Conservation (phyloP, 1,140 invertebrate genomes). For the Caenorhabditis remanei region DNA sequence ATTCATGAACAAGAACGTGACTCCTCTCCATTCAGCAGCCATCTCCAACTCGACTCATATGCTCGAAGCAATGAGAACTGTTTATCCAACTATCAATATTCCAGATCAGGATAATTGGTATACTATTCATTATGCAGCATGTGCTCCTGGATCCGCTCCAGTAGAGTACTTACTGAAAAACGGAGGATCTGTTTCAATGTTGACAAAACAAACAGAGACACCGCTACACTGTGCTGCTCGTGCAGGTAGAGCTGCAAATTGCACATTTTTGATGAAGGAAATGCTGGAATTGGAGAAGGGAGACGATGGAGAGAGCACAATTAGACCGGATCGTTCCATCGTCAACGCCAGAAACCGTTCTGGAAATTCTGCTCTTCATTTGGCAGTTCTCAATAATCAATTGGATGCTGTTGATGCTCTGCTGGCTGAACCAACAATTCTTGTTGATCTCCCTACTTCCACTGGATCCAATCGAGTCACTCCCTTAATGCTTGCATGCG, state of each 20-base stretch:
- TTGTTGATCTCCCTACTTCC: slow-evolving; percentile 79
- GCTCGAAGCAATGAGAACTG: slow-evolving; percentile 78
- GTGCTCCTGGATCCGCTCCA: slow-evolving; percentile 79
- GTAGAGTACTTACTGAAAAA: slow-evolving; percentile 79
- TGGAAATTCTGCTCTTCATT: slow-evolving; percentile 77
- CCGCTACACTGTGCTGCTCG: slow-evolving; percentile 79
- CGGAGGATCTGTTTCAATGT: slow-evolving; percentile 64
- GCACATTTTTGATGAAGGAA: slow-evolving; percentile 75
- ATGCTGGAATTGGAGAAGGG: slow-evolving; percentile 61
- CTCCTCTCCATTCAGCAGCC: slow-evolving; percentile 81
- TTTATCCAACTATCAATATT: slow-evolving; percentile 79
- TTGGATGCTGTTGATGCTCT: slow-evolving; percentile 79
- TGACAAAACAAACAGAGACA: slow-evolving; percentile 78
- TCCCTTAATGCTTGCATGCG: slow-evolving; percentile 79
- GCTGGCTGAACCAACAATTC: slow-evolving; percentile 78
- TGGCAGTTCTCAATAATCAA: slow-evolving; percentile 36
- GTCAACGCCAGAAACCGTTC: slow-evolving; percentile 68
- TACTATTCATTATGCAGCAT: slow-evolving; percentile 81
- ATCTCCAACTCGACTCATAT: slow-evolving; percentile 77
- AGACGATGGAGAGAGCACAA: slow-evolving; percentile 17
- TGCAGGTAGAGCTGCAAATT: slow-evolving; percentile 79
- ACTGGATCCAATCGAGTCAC: slow-evolving; percentile 79
- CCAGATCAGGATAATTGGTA: slow-evolving; percentile 79
- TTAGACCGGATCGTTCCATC: slow-evolving; percentile 32
- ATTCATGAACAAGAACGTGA: slow-evolving; percentile 78